Evolutionary conservation across 2,888 invertebrate species (phyloP).

Genomic region (Stenurella melanura): DNA sequence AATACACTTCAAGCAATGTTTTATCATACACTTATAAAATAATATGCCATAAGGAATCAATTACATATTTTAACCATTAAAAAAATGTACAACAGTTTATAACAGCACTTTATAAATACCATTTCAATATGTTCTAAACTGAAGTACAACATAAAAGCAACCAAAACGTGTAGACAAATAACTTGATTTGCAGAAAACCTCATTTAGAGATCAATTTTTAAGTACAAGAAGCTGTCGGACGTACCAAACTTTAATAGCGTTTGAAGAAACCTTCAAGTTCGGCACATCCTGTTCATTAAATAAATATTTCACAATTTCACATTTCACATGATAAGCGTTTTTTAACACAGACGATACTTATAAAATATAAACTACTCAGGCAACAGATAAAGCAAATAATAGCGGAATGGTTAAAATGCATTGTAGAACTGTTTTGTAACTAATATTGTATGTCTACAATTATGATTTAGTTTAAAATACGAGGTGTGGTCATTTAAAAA

Average conservation of each 20-base stretch:
- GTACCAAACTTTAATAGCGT: neutral
- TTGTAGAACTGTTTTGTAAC: neutral
- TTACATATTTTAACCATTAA: constrained; percentile 15
- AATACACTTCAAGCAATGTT: constrained; percentile 46
- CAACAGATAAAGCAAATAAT: constrained; percentile 33
- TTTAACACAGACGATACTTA: constrained; percentile 36
- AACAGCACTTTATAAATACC: neutral
- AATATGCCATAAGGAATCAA: constrained; percentile 47
- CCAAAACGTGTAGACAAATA: neutral
- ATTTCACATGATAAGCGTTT: constrained; percentile 27
- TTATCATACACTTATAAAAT: constrained; percentile 36
- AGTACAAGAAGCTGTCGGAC: constrained; percentile 19
- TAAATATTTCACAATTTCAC: neutral
- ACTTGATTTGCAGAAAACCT: constrained; percentile 10
- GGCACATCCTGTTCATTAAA: constrained; percentile 10
- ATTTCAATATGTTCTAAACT: neutral
- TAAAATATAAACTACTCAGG: constrained; percentile 11
- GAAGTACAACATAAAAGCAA: neutral
- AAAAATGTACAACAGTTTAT: constrained; percentile 32
- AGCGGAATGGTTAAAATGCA: neutral
- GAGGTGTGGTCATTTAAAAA: no score
- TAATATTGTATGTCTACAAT: no score
- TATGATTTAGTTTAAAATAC: no score
- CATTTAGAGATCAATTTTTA: constrained; percentile 13
- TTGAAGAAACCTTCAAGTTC: neutral